Percentiles rank a stretch among this genome's conserved stretches.
Evolutionary conservation across 2,888 invertebrate genomes (phyloP).

Genomic region (Mechanitis mazaeus): DNA sequence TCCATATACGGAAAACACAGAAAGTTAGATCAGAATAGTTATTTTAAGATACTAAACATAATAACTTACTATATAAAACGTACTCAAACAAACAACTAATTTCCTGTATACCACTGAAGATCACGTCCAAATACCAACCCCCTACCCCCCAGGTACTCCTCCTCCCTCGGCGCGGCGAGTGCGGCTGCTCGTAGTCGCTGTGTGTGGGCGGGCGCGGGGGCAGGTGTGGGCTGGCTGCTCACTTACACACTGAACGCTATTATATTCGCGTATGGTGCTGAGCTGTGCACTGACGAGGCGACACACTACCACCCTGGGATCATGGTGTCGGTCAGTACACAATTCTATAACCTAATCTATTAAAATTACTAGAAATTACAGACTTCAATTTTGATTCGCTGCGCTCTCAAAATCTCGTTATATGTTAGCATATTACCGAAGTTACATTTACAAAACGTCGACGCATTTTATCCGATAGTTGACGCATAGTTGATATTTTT

Average conservation of each 20-base stretch:
- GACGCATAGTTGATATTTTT: no score
- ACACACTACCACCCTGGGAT: constrained; percentile 81
- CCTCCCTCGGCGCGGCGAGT: constrained; percentile 73
- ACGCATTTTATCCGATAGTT: no score
- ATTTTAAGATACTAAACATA: no score
- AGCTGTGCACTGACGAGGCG: constrained; percentile 77
- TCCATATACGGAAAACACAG: no score
- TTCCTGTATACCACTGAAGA: no score
- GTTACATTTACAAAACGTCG: no score
- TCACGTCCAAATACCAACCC: no score
- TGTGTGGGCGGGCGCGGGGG: constrained; percentile 80
- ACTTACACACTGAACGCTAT: constrained; percentile 84
- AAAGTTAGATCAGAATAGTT: no score
- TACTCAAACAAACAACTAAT: no score
- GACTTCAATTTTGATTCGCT: not conserved
- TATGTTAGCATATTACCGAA: no score
- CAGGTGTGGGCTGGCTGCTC: constrained; percentile 84
- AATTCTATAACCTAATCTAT: not conserved
- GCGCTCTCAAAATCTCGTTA: no score
- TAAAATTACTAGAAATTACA: not conserved
- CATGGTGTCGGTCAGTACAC: constrained; percentile 79
- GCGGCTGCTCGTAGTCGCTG: constrained; percentile 77
- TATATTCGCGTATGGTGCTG: constrained; percentile 87
- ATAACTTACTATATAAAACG: no score
- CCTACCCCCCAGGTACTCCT: constrained; percentile 57